Base-by-base conservation (phyloP, 1,140 invertebrate species). In the Euwallacea similis region DNA sequence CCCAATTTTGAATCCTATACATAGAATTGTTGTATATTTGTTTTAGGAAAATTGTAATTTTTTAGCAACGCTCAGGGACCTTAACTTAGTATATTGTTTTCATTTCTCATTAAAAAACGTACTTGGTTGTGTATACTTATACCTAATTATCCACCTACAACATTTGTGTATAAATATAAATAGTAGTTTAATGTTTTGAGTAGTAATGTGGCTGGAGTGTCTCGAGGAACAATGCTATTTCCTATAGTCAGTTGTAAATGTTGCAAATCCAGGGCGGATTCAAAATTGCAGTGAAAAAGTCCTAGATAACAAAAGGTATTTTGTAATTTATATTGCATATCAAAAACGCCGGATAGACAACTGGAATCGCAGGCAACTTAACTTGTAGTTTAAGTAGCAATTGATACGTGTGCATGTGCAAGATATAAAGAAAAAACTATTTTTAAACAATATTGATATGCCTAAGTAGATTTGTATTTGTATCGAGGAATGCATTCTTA, bases 21-120 rank as follows among this genome's bases (percentile, higher is more conserved):
- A 33, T 33, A 33, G 21, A 8, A 15, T n/a, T 9, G 50, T 53
- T 53, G 50, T 53, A 53, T n/a, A 53, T 53, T 53, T 53, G 50
- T n/a, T 53, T 6, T 53, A 53, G 50, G 15, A 53, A 53, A 53
- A 53, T 33, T 4, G 21, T 33, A 33, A 33, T 33, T 50, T 50
- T 11, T 10, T 50, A 50, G 46, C 46, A 69, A 66, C 53, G 75
- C 76, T 77, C 76, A 77, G 76, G 76, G 76, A 77, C 66, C 74
- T 70, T 75, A 75, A 67, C 21, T 33, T 33, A 33, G 21, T 33
- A 33, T 64, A 62, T 66, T 66, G 66, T 53, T 42, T 6, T 71
- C 46, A 58, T 15, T 44, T 66, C 60, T 67, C 54, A 7, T 66
- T 53, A 53, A 15, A 33, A 44, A 58, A 4, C 53, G 15, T 53